Evolutionary conservation across 2,797 vertebrate species (phyloP).

Genomic region (Sebastolobus altivelis): DNA sequence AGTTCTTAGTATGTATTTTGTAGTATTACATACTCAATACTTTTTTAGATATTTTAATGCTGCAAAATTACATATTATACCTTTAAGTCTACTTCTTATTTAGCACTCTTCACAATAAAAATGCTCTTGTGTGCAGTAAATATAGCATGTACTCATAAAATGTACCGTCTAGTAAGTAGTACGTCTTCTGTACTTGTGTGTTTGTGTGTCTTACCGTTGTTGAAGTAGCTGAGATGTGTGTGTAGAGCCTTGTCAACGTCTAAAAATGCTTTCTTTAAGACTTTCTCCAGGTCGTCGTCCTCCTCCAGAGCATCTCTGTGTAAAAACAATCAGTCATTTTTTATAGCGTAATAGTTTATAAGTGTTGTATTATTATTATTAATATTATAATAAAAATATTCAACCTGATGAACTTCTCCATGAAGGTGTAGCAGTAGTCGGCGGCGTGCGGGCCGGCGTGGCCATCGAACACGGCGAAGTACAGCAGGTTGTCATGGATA

Average conservation of each 20-base stretch:
- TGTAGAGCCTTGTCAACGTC: constrained; percentile 90
- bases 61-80: too few relatives aligned
- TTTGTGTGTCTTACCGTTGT: constrained; percentile 84
- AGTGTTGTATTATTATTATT: neutral
- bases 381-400: neutral
- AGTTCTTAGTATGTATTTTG: neutral
- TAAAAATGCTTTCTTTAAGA: constrained; percentile 91
- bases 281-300: constrained; percentile 90
- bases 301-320: constrained; percentile 88
- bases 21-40: neutral
- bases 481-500: constrained; percentile 88
- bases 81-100: too few relatives aligned
- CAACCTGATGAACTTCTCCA: constrained; percentile 92
- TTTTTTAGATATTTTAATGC: neutral
- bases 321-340: neutral
- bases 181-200: neutral
- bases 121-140: too few relatives aligned
- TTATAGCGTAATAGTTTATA: neutral
- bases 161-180: too few relatives aligned
- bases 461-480: constrained; percentile 95
- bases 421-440: constrained; percentile 92
- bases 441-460: constrained; percentile 92
- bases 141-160: neutral
- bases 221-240: constrained; percentile 86
- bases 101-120: too few relatives aligned